phyloP scores from a whole-genome alignment of 1,140 invertebrate genomes.

The Drosophila pallidifrons region DNA sequence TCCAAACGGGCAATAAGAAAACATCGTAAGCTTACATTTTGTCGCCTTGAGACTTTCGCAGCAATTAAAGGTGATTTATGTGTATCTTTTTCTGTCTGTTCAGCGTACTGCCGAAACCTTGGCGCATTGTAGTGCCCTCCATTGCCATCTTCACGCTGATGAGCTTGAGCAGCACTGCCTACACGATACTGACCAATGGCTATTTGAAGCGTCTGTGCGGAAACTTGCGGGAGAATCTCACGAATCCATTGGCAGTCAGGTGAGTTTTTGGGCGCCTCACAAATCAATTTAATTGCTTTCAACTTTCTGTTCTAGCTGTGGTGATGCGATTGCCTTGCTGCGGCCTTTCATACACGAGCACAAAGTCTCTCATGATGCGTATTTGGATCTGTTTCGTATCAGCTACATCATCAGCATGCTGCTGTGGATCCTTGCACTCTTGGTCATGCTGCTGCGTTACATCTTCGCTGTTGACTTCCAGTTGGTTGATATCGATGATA shows the following conservation, averaged over 20 bases:
- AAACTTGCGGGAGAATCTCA: slow-evolving; percentile 57
- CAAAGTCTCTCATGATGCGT: slow-evolving; percentile 60
- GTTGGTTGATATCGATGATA: slow-evolving; percentile 74
- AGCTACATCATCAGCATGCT: slow-evolving; percentile 71
- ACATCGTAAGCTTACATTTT: slow-evolving; percentile 53
- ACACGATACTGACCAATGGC: slow-evolving; percentile 72
- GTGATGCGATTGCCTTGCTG: slow-evolving; percentile 71
- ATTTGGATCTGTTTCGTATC: slow-evolving; percentile 68
- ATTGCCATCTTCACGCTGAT: slow-evolving; percentile 75
- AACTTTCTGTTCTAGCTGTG: slow-evolving; percentile 49
- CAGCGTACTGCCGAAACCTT: slow-evolving; percentile 78
- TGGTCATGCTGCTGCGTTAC: slow-evolving; percentile 75
- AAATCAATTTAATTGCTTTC: neutral
- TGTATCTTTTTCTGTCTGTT: neutral
- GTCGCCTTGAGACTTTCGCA: neutral
- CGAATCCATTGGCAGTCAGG: slow-evolving; percentile 64
- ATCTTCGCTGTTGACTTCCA: slow-evolving; percentile 80
- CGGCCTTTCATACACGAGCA: slow-evolving; percentile 70
- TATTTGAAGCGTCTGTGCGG: slow-evolving; percentile 66
- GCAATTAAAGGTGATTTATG: neutral
- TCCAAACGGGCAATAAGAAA: slow-evolving; percentile 77
- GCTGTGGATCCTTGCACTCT: slow-evolving; percentile 68
- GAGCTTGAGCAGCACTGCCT: slow-evolving; percentile 63
- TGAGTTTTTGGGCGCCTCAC: slow-evolving; percentile 8
- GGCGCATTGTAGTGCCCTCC: slow-evolving; percentile 83